Evolutionary conservation across 2,888 invertebrate genomes (phyloP), one percentile per base, ranked within the genome.

Genomic region (Mythimna impura): DNA sequence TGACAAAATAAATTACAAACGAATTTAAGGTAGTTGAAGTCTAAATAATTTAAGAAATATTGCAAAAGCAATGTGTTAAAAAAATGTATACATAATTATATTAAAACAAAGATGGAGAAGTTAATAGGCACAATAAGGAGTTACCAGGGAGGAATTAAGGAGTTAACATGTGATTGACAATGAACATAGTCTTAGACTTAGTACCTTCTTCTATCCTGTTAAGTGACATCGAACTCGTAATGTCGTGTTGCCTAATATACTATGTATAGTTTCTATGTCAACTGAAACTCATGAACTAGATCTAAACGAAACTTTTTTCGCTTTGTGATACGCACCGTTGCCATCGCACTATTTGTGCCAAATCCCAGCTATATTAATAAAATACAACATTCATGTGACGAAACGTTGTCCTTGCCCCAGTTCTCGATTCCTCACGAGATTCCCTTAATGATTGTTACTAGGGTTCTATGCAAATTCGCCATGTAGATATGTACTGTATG

Each of bases 401-500:
- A 9, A 52, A 30, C 36, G 14, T 36, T 55, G 52, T 66, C 64
- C 66, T 82, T 66, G 66, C 22, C 54, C 71, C 36, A 60, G 83
- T 66, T 64, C 52, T 65, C 20, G 25, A 73, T 76, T 25, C 50
- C 76, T 54, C 58, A 55, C 36, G 61, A 71, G 68, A 55, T 65
- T 58, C 57, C 55, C 54, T 12, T 72, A 80, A 82, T 82, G 62
- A 73, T 76, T 69, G 60, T 68, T 58, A 66, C 62, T 57, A 71
- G 14, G 64, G 57, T 50, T 65, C 20, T 69, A 73, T 74, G 72
- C 72, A 80, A 74, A 83, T 76, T 77, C 30, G n/a, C 57, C 43
- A 34, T 25, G 22, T 60, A 14, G 40, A 10, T 43, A 58, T n/a
- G 22, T 43, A 52, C 47, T 40, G 40, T 25, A 40, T 22, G 61